Percentiles rank a stretch among this genome's conserved stretches.
phyloP scores from a whole-genome alignment of 2,888 invertebrate genomes.

The Pyrrhosoma nymphula region DNA sequence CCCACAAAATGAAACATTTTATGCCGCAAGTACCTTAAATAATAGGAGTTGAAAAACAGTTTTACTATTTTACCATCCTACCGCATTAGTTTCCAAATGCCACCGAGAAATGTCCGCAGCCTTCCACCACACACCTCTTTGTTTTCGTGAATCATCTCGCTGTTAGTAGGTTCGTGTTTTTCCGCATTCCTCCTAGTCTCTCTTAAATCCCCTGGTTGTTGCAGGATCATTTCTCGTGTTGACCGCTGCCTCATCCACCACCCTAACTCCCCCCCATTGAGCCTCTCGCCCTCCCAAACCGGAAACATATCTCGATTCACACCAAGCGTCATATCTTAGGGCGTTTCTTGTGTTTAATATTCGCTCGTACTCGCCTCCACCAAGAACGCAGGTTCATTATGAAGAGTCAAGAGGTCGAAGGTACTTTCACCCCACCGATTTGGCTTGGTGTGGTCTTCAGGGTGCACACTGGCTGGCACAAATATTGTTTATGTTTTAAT shows the following conservation, averaged over 20 bases:
- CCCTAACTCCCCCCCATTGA: neutral
- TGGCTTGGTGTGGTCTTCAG: neutral
- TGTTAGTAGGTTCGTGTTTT: neutral
- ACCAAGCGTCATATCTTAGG: constrained; percentile 11
- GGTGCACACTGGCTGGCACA: neutral
- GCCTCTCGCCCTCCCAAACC: neutral
- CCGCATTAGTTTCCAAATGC: neutral
- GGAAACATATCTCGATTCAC: constrained; percentile 30
- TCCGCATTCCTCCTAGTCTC: neutral
- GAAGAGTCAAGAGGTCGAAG: neutral
- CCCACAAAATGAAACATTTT: too few relatives aligned
- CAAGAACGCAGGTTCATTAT: neutral
- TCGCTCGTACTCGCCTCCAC: neutral
- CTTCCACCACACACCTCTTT: neutral
- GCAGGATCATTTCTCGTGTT: neutral
- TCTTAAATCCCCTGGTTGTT: neutral
- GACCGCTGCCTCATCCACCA: neutral
- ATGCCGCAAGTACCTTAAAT: too few relatives aligned
- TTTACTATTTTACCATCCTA: too few relatives aligned
- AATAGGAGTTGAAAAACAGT: too few relatives aligned
- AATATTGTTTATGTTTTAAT: neutral
- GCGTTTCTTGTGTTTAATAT: neutral
- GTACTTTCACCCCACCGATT: neutral
- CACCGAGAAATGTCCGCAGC: neutral
- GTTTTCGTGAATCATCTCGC: neutral